These are phyloP conservation scores for Leptobrachium ailaonicum DNA, from an alignment of 2,113 vertebrate genomes.

Conservation along the genomic window DNA sequence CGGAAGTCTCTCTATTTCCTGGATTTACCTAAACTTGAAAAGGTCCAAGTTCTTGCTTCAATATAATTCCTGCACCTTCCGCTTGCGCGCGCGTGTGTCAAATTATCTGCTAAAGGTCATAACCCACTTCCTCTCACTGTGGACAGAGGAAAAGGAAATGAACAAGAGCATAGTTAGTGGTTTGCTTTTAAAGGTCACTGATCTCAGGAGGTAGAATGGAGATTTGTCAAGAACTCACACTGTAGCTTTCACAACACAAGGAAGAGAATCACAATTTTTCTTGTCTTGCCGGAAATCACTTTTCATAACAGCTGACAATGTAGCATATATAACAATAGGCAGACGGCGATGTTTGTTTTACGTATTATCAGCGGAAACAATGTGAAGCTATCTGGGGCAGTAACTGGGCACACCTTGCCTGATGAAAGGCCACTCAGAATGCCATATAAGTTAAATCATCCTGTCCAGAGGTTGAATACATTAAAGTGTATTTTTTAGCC, in stretches of 20 bases:
- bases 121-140: constrained; percentile 65
- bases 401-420: constrained; percentile 49
- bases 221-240: constrained; percentile 55
- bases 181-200: constrained; percentile 70
- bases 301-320: constrained; percentile 71
- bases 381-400: constrained; percentile 49
- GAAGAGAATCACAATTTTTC: constrained; percentile 57
- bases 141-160: constrained; percentile 81
- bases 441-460: constrained; percentile 52
- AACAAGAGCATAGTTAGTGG: constrained; percentile 68
- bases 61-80: constrained; percentile 70
- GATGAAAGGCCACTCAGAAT: constrained; percentile 54
- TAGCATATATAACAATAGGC: constrained; percentile 58
- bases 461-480: constrained; percentile 42
- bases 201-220: constrained; percentile 55
- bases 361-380: constrained; percentile 53
- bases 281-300: constrained; percentile 62
- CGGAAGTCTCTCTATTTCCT: constrained; percentile 65
- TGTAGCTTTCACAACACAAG: constrained; percentile 59
- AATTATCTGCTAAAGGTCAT: constrained; percentile 75
- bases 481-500: constrained; percentile 49
- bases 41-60: constrained; percentile 68
- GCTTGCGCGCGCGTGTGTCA: constrained; percentile 66
- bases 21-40: constrained; percentile 69
- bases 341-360: constrained; percentile 54